A percentile compares a stretch with the other conserved stretches of the same genome.
phyloP scores from a whole-genome alignment of 2,113 vertebrate genomes.

The Nyctereutes procyonoides region DNA sequence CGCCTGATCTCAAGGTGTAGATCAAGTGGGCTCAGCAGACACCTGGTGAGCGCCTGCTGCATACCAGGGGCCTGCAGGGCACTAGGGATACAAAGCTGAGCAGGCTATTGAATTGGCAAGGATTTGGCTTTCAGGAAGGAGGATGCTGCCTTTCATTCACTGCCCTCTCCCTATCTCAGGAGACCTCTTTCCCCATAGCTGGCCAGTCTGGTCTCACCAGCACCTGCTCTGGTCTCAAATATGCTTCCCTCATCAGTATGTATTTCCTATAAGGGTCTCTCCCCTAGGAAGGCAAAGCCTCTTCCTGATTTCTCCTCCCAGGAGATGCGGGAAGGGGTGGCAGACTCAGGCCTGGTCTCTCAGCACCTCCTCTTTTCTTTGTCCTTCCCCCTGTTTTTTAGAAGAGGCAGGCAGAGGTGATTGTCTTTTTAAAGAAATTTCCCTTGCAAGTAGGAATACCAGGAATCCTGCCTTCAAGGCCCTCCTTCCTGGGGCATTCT shows the following conservation, averaged over 20 bases:
- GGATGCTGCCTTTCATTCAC: neutral
- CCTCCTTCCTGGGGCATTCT: neutral
- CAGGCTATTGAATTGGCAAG: neutral
- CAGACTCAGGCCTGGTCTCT: neutral
- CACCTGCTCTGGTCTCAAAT: neutral
- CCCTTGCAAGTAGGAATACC: neutral
- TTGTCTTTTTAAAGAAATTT: slow-evolving; percentile 15
- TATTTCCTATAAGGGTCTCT: neutral
- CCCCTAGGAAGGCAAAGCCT: neutral
- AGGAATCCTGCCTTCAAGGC: neutral
- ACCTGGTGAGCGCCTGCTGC: neutral
- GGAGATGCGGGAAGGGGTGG: neutral
- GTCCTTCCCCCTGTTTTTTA: neutral
- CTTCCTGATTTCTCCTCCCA: neutral
- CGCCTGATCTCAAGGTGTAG: neutral
- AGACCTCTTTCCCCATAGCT: neutral
- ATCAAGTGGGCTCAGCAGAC: neutral
- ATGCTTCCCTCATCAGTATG: neutral
- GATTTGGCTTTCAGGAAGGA: neutral
- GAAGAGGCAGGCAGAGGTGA: neutral
- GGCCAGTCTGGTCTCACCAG: neutral
- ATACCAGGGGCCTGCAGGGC: neutral
- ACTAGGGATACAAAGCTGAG: neutral
- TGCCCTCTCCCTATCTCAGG: neutral
- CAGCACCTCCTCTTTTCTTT: slow-evolving; percentile 1